Conservation (phyloP, 2,888 invertebrate genomes). For the Rhodophaea formosa region DNA sequence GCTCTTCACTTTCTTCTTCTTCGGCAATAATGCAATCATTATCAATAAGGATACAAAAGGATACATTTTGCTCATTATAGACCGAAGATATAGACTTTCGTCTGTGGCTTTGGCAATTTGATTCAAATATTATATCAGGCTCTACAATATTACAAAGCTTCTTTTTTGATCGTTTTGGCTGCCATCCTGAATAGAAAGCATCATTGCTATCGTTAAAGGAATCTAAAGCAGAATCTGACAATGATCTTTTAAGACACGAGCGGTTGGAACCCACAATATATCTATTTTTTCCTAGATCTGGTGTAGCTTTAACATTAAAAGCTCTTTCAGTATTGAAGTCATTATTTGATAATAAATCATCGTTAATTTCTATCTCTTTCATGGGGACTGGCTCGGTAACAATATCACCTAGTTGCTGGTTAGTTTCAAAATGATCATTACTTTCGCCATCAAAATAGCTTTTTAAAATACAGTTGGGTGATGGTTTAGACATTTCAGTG, state of each 20-base stretch:
- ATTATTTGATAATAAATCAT: background rate
- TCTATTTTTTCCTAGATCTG: slow-evolving; percentile 3
- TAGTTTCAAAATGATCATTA: background rate
- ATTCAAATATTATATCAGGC: slow-evolving; percentile 1
- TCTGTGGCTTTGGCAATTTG: slow-evolving; percentile 47
- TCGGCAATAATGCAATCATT: slow-evolving; percentile 63
- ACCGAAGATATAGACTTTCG: slow-evolving; percentile 67
- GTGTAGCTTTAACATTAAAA: background rate
- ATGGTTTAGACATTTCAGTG: background rate
- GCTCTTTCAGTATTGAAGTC: background rate
- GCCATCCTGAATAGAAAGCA: slow-evolving; percentile 35
- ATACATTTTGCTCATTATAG: slow-evolving; percentile 63
- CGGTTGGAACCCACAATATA: slow-evolving; percentile 25
- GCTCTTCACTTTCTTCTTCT: slow-evolving; percentile 55
- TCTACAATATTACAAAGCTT: slow-evolving; percentile 36
- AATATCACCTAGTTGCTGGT: background rate
- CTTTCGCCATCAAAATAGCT: background rate
- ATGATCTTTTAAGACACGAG: slow-evolving; percentile 57
- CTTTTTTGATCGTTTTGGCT: slow-evolving; percentile 54
- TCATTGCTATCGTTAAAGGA: slow-evolving; percentile 27
- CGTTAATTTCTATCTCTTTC: background rate
- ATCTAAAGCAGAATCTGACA: slow-evolving; percentile 66
- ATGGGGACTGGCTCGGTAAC: background rate
- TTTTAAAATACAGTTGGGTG: background rate
- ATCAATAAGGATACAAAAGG: slow-evolving; percentile 70